A percentile compares a stretch with the other conserved stretches of the same genome.
Conservation (phyloP, 2,113 vertebrate genomes). For the Pycnonotus jocosus region DNA sequence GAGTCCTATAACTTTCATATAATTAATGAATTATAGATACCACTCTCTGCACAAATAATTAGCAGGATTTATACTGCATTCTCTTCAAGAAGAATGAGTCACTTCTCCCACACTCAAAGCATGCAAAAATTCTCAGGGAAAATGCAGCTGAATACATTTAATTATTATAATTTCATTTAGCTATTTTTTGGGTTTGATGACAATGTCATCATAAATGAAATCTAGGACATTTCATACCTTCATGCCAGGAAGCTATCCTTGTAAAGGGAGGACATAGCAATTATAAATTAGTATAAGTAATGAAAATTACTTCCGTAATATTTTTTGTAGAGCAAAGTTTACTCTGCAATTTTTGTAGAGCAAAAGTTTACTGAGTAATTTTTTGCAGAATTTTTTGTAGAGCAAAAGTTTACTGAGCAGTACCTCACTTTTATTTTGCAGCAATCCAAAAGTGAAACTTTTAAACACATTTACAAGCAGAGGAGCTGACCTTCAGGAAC, state of each 20-base stretch:
- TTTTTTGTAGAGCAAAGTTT: neutral
- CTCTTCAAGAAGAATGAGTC: neutral
- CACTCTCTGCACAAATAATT: neutral
- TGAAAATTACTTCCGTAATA: neutral
- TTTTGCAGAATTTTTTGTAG: neutral
- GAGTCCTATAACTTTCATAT: neutral
- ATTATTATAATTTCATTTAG: neutral
- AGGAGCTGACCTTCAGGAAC: neutral
- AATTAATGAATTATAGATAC: slow-evolving; percentile 9
- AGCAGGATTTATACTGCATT: neutral
- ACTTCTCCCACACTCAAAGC: neutral
- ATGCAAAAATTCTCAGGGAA: neutral
- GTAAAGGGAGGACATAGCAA: neutral
- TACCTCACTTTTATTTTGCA: neutral
- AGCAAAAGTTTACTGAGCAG: neutral
- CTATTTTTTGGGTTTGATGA: neutral
- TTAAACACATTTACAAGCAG: neutral
- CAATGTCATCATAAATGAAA: neutral
- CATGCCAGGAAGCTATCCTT: neutral
- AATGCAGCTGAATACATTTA: neutral
- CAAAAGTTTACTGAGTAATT: neutral
- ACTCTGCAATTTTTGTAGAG: neutral
- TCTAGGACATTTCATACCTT: neutral
- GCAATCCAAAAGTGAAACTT: slow-evolving; percentile 12
- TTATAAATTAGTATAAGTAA: neutral